Evolutionary conservation across 1,140 invertebrate species (phyloP).

Genomic region (Acromyrmex echinatior): DNA sequence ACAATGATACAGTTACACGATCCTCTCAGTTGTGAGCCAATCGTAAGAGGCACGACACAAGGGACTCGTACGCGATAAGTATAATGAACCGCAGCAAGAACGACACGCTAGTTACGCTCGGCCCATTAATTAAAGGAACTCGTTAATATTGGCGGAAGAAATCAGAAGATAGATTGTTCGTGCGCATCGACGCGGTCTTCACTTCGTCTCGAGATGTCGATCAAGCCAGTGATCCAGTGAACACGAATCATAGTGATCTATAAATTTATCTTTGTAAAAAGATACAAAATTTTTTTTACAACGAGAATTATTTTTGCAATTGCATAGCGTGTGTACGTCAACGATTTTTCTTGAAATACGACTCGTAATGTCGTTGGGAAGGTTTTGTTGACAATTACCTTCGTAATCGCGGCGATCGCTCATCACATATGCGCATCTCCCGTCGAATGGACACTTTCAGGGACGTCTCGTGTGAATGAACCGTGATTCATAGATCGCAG

Average conservation of each 20-base stretch:
- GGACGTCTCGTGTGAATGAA: conserved; percentile 57
- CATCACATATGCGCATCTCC: conserved; percentile 37
- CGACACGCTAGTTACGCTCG: conserved; percentile 42
- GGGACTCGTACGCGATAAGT: conserved; percentile 66
- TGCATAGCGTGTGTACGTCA: neutral
- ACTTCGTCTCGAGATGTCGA: conserved; percentile 21
- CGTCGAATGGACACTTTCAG: conserved; percentile 16
- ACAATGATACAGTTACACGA: conserved; percentile 81
- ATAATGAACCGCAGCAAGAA: conserved; percentile 60
- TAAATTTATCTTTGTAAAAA: neutral
- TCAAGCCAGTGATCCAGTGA: conserved; percentile 29
- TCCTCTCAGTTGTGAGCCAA: conserved; percentile 79
- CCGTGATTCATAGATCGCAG: conserved; percentile 49
- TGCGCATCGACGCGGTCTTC: conserved; percentile 19
- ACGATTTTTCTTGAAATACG: conserved; percentile 15
- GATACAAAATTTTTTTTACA: neutral
- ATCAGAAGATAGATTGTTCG: conserved; percentile 13
- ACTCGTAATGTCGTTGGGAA: neutral
- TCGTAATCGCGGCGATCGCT: conserved; percentile 28
- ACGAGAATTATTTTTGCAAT: neutral
- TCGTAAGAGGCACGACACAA: conserved; percentile 72
- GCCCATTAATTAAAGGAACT: conserved; percentile 48
- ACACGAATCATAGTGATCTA: conserved; percentile 10
- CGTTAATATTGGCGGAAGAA: conserved; percentile 29
- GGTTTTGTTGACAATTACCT: conserved; percentile 17